Evolutionary conservation across 2,113 vertebrate genomes (phyloP).

Genomic region (Poeciliopsis occidentalis): DNA sequence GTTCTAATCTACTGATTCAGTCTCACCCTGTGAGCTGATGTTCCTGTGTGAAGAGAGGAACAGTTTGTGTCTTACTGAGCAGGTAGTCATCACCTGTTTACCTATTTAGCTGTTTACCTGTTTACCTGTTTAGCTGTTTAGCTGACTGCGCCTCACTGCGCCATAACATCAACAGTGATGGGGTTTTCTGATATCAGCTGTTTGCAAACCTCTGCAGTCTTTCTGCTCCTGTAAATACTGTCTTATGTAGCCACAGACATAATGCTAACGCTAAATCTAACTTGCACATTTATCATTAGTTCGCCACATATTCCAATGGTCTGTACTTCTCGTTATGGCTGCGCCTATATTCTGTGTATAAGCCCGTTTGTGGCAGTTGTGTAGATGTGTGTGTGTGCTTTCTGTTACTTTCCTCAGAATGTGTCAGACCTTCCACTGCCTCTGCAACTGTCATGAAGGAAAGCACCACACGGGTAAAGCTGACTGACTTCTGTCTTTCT

Average conservation of each 20-base stretch:
- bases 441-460: slow-evolving; percentile 48
- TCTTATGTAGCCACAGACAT: not conserved
- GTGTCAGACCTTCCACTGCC: slow-evolving; percentile 64
- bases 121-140: slow-evolving; percentile 19
- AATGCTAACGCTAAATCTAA: slow-evolving; percentile 5
- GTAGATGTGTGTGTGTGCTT: slow-evolving; percentile 15
- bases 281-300: not conserved
- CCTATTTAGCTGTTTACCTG: slow-evolving; percentile 37
- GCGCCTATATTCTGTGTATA: slow-evolving; percentile 1
- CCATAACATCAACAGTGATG: slow-evolving; percentile 5
- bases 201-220: slow-evolving; percentile 21
- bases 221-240: slow-evolving; percentile 2
- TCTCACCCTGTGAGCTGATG: no score
- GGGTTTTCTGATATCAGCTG: not conserved
- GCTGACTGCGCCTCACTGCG: slow-evolving; percentile 71
- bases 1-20: not conserved
- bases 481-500: slow-evolving; percentile 45
- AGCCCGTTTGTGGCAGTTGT: not conserved
- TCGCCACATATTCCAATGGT: not conserved
- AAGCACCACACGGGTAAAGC: slow-evolving; percentile 50
- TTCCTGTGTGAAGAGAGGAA: not conserved
- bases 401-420: slow-evolving; percentile 8
- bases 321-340: not conserved
- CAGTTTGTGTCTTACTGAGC: not conserved
- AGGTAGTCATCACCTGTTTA: not conserved